Conservation (phyloP, 53 echinoderm and acorn worm species). For the Zoroaster sp. region DNA sequence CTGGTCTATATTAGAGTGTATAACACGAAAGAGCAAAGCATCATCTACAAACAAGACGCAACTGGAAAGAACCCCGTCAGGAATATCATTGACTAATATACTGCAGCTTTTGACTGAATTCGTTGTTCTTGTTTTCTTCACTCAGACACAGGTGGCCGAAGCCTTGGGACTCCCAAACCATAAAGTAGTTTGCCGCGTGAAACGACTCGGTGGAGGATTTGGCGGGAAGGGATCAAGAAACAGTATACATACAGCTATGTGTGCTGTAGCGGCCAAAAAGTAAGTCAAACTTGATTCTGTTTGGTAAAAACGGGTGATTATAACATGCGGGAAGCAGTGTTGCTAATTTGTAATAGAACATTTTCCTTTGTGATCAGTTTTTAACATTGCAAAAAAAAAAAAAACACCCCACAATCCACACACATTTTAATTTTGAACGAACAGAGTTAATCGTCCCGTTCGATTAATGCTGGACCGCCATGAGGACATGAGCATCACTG, state of each 20-base stretch:
- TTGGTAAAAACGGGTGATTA: too few relatives aligned
- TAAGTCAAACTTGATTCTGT: conserved; percentile 3
- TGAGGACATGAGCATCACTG: conserved; percentile 52
- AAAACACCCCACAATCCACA: neutral
- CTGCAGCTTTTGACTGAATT: too few relatives aligned
- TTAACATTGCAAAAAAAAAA: too few relatives aligned
- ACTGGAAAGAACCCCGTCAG: too few relatives aligned
- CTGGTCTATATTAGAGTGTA: too few relatives aligned
- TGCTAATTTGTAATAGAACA: neutral
- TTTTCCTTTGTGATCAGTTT: neutral
- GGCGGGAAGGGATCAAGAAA: conserved; percentile 55
- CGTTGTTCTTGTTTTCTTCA: neutral
- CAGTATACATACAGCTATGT: conserved; percentile 16
- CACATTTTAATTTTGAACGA: neutral
- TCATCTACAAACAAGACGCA: too few relatives aligned
- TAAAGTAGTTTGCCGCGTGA: conserved; percentile 25
- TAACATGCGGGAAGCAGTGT: neutral
- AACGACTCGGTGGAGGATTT: conserved; percentile 63
- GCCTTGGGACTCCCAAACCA: conserved; percentile 37
- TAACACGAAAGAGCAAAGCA: too few relatives aligned
- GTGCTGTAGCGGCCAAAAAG: conserved; percentile 68
- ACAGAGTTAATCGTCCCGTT: conserved; percentile 36
- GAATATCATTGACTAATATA: too few relatives aligned
- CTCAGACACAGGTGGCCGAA: conserved; percentile 30
- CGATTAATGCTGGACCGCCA: conserved; percentile 50